Percentiles rank a stretch among this genome's conserved stretches.
Conservation (phyloP, 2,797 vertebrate genomes). For the Anisognathus igniventris region DNA sequence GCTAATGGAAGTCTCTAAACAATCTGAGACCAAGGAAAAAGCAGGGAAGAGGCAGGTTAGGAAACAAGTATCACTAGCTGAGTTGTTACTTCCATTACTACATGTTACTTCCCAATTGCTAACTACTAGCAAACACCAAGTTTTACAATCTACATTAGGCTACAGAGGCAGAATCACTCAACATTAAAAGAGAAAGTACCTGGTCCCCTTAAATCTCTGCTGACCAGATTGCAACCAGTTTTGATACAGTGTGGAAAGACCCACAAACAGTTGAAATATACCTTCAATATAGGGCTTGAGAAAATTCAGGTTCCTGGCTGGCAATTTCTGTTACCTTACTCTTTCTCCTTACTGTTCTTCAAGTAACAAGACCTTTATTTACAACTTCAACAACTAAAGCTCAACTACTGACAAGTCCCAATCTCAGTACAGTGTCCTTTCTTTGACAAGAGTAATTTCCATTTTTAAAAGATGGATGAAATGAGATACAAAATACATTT, state of each 20-base stretch:
- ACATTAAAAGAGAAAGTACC: background rate
- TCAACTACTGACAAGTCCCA: background rate
- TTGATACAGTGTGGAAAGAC: background rate
- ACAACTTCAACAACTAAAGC: background rate
- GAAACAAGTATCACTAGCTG: background rate
- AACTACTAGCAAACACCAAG: background rate
- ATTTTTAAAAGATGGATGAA: background rate
- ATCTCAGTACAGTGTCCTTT: background rate
- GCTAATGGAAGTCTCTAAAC: background rate
- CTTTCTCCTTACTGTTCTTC: background rate
- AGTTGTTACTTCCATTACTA: background rate
- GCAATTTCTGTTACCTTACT: background rate
- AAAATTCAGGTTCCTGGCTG: background rate
- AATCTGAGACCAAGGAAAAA: background rate
- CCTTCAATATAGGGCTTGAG: background rate
- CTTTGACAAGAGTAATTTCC: background rate
- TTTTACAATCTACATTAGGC: background rate
- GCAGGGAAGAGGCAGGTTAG: background rate
- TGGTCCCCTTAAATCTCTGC: background rate
- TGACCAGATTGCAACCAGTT: background rate
- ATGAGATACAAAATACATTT: background rate
- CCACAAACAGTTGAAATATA: background rate
- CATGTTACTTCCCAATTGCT: background rate
- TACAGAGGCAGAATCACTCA: background rate
- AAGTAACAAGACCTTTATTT: background rate